Percentiles rank a stretch among this genome's conserved stretches.
Conservation (phyloP, 2,797 vertebrate genomes). For the Siniperca undulata region DNA sequence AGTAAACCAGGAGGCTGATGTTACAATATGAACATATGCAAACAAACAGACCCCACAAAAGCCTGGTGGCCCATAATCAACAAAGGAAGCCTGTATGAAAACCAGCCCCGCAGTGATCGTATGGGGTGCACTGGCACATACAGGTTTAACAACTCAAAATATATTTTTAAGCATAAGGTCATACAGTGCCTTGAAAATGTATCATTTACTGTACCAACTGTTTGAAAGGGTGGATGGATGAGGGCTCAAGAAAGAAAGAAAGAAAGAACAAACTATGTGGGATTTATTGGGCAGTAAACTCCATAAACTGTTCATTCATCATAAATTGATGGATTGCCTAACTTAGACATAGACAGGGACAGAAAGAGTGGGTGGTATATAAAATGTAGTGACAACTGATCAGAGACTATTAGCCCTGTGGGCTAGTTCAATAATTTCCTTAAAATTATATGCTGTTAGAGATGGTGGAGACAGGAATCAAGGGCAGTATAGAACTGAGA, state of each 20-base stretch:
- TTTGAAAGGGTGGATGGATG: background rate
- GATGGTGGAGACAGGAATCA: background rate
- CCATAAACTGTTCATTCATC: background rate
- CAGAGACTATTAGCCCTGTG: conserved; percentile 7
- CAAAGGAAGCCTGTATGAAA: background rate
- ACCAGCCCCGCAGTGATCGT: background rate
- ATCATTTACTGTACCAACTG: background rate
- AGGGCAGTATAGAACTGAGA: background rate
- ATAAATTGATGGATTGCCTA: background rate
- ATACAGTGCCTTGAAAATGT: background rate
- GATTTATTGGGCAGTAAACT: background rate
- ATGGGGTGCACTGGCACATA: background rate
- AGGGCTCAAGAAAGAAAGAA: background rate
- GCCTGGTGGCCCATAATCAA: background rate
- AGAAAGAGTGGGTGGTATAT: conserved; percentile 8
- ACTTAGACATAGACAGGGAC: background rate
- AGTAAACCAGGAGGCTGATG: no score
- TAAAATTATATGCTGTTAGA: conserved; percentile 18
- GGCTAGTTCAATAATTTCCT: conserved; percentile 13
- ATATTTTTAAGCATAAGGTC: background rate
- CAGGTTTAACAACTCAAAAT: background rate
- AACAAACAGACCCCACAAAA: background rate
- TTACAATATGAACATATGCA: background rate
- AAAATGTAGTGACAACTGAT: conserved; percentile 8
- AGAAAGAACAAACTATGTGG: background rate